A percentile compares a stretch with the other conserved stretches of the same genome.
These are phyloP conservation scores for Zootoca vivipara DNA, from an alignment of 2,113 vertebrate species.

Conservation along the genomic window DNA sequence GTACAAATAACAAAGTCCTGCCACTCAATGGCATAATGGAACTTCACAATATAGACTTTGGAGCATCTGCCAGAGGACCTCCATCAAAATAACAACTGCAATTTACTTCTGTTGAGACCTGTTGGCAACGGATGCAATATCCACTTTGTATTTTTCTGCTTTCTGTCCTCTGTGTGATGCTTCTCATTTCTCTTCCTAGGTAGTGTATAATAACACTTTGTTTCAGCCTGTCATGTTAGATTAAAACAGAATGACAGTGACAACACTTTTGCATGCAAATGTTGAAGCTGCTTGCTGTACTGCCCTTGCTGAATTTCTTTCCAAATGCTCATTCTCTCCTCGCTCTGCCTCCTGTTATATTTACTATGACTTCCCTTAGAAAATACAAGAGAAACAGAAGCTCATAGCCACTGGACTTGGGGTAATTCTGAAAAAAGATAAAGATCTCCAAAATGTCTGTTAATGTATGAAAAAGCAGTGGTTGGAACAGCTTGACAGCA, in stretches of 20 bases:
- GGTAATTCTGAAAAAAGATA: not conserved
- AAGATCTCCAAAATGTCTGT: not conserved
- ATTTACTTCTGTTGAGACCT: not conserved
- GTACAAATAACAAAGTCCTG: not conserved
- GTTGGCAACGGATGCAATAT: slow-evolving; percentile 13
- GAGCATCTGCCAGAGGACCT: not conserved
- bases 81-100: not conserved
- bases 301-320: not conserved
- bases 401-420: not conserved
- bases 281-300: slow-evolving; percentile 29
- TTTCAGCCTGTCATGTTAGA: slow-evolving; percentile 55
- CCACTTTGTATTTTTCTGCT: not conserved
- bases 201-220: slow-evolving; percentile 30
- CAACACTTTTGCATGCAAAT: slow-evolving; percentile 29
- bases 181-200: slow-evolving; percentile 41
- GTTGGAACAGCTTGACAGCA: not conserved
- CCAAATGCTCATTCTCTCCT: not conserved
- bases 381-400: not conserved
- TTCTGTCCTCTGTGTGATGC: slow-evolving; percentile 25
- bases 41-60: not conserved
- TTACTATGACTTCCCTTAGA: not conserved
- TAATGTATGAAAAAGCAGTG: not conserved
- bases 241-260: slow-evolving; percentile 48
- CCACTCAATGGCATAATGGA: not conserved
- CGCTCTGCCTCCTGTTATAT: not conserved